A percentile compares a stretch with the other conserved stretches of the same genome.
Evolutionary conservation across 2,797 vertebrate genomes (phyloP).

Genomic region (Melanotaenia parkinsoni): DNA sequence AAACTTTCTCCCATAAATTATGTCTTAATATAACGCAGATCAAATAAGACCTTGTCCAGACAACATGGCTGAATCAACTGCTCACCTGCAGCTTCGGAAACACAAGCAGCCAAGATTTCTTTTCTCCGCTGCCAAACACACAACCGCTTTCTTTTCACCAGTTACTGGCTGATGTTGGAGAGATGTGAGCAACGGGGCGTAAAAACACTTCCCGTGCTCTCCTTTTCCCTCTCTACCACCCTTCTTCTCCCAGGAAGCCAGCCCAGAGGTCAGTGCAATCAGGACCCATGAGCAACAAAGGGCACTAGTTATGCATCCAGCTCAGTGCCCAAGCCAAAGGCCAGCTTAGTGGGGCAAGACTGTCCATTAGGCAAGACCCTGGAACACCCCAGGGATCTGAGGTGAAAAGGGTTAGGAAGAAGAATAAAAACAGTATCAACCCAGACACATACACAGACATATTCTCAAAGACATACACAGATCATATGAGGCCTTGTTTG

Average conservation of each 20-base stretch:
- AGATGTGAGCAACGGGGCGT: constrained; percentile 71
- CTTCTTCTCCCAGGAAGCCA: constrained; percentile 72
- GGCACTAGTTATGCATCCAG: constrained; percentile 77
- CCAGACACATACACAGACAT: constrained; percentile 67
- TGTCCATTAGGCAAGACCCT: constrained; percentile 81
- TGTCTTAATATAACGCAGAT: not conserved
- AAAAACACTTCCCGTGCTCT: constrained; percentile 68
- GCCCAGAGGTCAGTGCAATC: constrained; percentile 81
- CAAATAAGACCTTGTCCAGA: not conserved
- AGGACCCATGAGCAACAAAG: constrained; percentile 83
- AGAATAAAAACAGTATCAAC: constrained; percentile 77
- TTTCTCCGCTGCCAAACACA: constrained; percentile 55
- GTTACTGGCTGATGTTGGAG: constrained; percentile 51
- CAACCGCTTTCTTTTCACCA: constrained; percentile 40
- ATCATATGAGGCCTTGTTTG: constrained; percentile 81
- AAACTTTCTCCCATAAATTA: not conserved
- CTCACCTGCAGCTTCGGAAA: constrained; percentile 46
- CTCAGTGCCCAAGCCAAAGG: constrained; percentile 80
- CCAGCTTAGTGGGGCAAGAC: constrained; percentile 78
- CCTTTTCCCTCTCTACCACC: constrained; percentile 50
- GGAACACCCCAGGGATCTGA: constrained; percentile 73
- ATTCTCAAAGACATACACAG: constrained; percentile 75
- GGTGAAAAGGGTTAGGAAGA: constrained; percentile 69
- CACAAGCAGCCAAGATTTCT: constrained; percentile 42
- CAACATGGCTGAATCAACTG: constrained; percentile 17